These are phyloP conservation scores for Anolis carolinensis DNA, from an alignment of 2,113 vertebrate species.

Conservation along the genomic window DNA sequence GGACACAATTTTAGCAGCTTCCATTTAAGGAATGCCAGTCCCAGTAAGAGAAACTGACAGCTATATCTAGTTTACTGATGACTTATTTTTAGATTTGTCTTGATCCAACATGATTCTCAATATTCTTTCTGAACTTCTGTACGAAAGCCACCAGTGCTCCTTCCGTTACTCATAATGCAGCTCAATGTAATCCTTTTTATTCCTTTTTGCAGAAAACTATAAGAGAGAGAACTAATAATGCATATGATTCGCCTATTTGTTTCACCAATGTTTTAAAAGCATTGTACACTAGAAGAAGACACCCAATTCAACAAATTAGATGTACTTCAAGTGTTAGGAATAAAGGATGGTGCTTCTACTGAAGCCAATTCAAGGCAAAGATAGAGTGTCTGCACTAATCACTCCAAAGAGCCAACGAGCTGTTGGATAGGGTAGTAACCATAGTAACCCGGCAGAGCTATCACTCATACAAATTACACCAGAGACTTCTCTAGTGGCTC, in stretches of 20 bases:
- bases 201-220: neutral
- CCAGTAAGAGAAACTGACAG: neutral
- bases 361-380: conserved; percentile 29
- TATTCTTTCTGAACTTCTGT: neutral
- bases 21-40: neutral
- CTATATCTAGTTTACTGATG: neutral
- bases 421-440: conserved; percentile 49
- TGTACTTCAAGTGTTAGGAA: neutral
- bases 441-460: conserved; percentile 61
- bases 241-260: conserved; percentile 2
- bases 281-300: conserved; percentile 20
- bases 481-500: conserved; percentile 27
- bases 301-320: neutral
- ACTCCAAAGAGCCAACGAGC: conserved; percentile 39
- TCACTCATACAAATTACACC: conserved; percentile 57
- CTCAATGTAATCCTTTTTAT: conserved; percentile 24
- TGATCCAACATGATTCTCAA: neutral
- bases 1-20: neutral
- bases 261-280: conserved; percentile 31
- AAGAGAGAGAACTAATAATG: neutral
- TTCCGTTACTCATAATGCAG: conserved; percentile 1
- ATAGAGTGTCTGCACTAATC: neutral
- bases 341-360: neutral
- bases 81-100: neutral
- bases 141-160: neutral